phyloP scores from a whole-genome alignment of 2,888 invertebrate species.

The Selenia dentaria region DNA sequence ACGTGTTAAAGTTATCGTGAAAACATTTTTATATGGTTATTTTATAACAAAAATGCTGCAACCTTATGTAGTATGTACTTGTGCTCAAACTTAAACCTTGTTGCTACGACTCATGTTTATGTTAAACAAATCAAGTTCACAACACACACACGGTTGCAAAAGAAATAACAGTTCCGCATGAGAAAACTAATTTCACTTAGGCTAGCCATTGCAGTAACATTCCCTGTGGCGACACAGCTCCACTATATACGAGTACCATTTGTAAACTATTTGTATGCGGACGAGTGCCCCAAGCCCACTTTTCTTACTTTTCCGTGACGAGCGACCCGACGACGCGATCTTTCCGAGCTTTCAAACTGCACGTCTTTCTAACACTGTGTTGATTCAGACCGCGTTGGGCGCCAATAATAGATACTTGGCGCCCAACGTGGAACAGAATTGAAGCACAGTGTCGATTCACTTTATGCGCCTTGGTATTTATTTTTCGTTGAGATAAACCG shows the following conservation, averaged over 20 bases:
- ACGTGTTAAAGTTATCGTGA: no score
- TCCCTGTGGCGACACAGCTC: slow-evolving; percentile 49
- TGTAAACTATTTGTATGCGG: slow-evolving; percentile 85
- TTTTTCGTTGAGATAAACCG: slow-evolving; percentile 55
- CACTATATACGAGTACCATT: slow-evolving; percentile 75
- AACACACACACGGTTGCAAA: no score
- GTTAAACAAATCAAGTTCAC: no score
- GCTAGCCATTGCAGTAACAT: slow-evolving; percentile 23
- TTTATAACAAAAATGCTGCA: no score
- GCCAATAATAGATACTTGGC: slow-evolving; percentile 16
- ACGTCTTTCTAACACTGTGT: slow-evolving; percentile 36
- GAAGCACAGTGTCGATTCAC: slow-evolving; percentile 38
- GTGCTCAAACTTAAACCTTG: no score
- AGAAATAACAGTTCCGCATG: slow-evolving; percentile 18
- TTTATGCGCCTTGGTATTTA: slow-evolving; percentile 56
- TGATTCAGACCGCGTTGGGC: slow-evolving; percentile 18
- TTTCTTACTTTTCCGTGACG: slow-evolving; percentile 79
- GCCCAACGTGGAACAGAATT: slow-evolving; percentile 15
- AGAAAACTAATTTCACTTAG: slow-evolving; percentile 33
- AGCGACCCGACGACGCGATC: slow-evolving; percentile 50
- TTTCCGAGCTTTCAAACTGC: slow-evolving; percentile 46
- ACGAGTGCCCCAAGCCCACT: slow-evolving; percentile 69
- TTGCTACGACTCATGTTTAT: no score
- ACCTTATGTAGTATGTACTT: no score
- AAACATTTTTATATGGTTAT: no score